These are phyloP conservation scores for Phalacrocorax pelagicus DNA, from an alignment of 2,113 vertebrate genomes.

Conservation along the genomic window DNA sequence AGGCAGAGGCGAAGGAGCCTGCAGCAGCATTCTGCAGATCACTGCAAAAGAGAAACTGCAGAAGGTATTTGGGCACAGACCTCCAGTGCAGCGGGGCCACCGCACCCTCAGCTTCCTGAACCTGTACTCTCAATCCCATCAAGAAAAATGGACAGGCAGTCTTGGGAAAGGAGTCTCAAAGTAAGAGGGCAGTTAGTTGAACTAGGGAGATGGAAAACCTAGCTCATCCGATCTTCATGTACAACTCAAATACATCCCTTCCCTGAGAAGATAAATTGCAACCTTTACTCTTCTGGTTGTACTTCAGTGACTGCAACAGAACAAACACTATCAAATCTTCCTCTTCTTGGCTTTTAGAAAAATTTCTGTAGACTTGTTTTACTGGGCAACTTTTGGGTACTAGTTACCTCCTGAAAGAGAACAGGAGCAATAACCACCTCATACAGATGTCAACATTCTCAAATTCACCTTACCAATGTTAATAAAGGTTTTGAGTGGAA, in stretches of 20 bases:
- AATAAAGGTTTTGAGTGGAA: not conserved
- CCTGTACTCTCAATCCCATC: not conserved
- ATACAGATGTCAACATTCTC: not conserved
- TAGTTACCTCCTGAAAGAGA: not conserved
- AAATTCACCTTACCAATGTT: not conserved
- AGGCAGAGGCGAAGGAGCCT: conserved; percentile 91
- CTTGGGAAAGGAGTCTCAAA: not conserved
- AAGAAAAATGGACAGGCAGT: not conserved
- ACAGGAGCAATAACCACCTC: not conserved
- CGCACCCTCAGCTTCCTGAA: not conserved
- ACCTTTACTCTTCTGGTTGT: not conserved
- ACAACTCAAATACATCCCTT: not conserved
- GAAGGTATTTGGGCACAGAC: not conserved
- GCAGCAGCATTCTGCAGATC: conserved; percentile 91
- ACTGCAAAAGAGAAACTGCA: conserved; percentile 70
- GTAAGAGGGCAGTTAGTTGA: not conserved
- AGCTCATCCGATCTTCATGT: not conserved
- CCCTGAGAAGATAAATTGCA: not conserved
- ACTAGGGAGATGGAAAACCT: not conserved
- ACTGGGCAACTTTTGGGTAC: not conserved
- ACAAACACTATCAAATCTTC: not conserved
- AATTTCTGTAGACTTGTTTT: not conserved
- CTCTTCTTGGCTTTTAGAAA: not conserved
- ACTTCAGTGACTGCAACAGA: not conserved
- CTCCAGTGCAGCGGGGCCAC: not conserved